Evolutionary conservation across 2,797 vertebrate genomes (phyloP).

Genomic region (Bradypus variegatus): DNA sequence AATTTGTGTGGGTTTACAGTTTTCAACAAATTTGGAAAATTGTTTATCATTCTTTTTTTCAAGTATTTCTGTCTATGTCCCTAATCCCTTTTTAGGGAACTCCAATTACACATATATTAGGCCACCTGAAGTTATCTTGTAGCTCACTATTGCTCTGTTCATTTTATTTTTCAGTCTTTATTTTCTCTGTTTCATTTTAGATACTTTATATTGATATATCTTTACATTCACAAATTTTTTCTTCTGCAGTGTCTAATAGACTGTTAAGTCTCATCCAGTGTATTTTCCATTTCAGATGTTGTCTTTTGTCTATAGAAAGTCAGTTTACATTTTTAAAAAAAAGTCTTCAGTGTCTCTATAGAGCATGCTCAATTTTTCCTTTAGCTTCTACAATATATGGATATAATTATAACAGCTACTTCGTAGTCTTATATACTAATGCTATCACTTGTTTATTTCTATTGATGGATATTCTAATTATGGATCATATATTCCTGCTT

Average conservation of each 20-base stretch:
- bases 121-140: neutral
- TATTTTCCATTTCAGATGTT: neutral
- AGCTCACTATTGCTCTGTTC: neutral
- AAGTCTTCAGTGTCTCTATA: neutral
- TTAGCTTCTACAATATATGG: neutral
- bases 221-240: neutral
- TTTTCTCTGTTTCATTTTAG: neutral
- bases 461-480: neutral
- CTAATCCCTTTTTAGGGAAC: neutral
- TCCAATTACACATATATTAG: neutral
- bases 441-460: neutral
- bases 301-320: slow-evolving; percentile 7
- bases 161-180: neutral
- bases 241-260: neutral
- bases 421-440: neutral
- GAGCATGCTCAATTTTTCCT: neutral
- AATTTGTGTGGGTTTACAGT: neutral
- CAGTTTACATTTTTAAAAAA: neutral
- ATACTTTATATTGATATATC: neutral
- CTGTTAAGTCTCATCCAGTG: neutral
- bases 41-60: neutral
- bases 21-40: neutral
- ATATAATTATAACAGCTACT: neutral
- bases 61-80: neutral
- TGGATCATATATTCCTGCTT: neutral